Percentiles rank a stretch among this genome's conserved stretches.
These are phyloP conservation scores for Oncorhynchus keta DNA, from an alignment of 2,113 vertebrate species.

Conservation along the genomic window DNA sequence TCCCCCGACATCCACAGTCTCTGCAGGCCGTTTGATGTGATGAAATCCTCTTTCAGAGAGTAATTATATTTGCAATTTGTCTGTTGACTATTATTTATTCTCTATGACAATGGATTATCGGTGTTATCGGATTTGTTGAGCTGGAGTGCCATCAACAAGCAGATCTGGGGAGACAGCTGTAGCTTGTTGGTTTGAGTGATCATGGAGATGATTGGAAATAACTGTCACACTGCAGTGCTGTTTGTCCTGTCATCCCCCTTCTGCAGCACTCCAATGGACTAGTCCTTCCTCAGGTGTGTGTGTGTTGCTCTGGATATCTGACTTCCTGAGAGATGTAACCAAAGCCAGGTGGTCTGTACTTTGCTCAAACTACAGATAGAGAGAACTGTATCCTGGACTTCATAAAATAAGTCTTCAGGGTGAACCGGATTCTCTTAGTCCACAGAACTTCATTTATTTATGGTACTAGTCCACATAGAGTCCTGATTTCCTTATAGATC, in stretches of 20 bases:
- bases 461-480: background rate
- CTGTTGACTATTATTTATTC: slow-evolving; percentile 30
- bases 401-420: slow-evolving; percentile 29
- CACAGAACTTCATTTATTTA: slow-evolving; percentile 12
- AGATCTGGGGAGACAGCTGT: slow-evolving; percentile 13
- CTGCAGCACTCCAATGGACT: no score
- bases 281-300: background rate
- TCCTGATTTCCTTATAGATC: background rate
- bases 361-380: no score
- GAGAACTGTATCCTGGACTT: background rate
- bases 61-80: slow-evolving; percentile 4
- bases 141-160: slow-evolving; percentile 44
- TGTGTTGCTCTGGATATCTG: background rate
- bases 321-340: background rate
- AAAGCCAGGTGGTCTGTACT: background rate
- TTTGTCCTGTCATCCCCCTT: slow-evolving; percentile 6
- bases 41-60: slow-evolving; percentile 23
- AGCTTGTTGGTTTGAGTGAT: slow-evolving; percentile 30
- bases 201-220: no score
- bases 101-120: slow-evolving; percentile 32
- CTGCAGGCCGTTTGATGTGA: slow-evolving; percentile 48
- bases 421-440: slow-evolving; percentile 36
- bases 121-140: slow-evolving; percentile 5
- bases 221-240: slow-evolving; percentile 18
- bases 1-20: slow-evolving; percentile 65